These are phyloP conservation scores for Tapirus indicus DNA, from an alignment of 2,797 vertebrate genomes.

Conservation along the genomic window DNA sequence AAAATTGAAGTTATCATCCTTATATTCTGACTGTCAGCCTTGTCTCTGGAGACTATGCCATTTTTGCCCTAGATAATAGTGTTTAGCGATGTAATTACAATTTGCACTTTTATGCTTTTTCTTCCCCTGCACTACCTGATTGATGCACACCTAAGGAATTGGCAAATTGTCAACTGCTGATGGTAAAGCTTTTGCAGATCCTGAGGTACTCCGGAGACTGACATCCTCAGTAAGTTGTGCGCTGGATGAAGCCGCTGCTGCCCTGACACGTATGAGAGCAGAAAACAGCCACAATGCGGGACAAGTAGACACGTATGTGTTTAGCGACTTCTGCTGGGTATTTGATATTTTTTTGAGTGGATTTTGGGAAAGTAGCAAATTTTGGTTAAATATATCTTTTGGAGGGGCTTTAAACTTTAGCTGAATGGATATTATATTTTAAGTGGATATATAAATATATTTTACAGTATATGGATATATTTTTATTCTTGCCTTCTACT, in stretches of 20 bases:
- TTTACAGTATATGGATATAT: neutral
- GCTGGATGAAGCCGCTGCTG: slow-evolving; percentile 98
- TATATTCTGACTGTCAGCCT: neutral
- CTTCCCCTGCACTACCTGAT: slow-evolving; percentile 87
- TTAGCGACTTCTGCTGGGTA: slow-evolving; percentile 67
- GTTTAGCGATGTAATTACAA: slow-evolving; percentile 75
- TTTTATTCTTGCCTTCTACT: slow-evolving; percentile 27
- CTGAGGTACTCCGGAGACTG: slow-evolving; percentile 97
- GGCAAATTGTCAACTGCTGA: slow-evolving; percentile 99
- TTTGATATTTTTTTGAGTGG: slow-evolving; percentile 47
- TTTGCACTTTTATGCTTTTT: slow-evolving; percentile 90
- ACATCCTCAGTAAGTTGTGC: slow-evolving; percentile 99
- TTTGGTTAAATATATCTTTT: slow-evolving; percentile 46
- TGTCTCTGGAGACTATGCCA: neutral
- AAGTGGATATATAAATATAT: neutral
- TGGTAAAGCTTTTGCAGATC: slow-evolving; percentile 99
- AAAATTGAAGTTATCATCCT: slow-evolving; percentile 53
- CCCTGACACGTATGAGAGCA: slow-evolving; percentile 98
- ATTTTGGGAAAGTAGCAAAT: neutral
- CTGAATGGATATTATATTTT: slow-evolving; percentile 24
- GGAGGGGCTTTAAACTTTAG: slow-evolving; percentile 2
- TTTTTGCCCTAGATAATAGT: slow-evolving; percentile 60
- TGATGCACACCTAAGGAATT: slow-evolving; percentile 93
- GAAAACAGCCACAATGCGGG: slow-evolving; percentile 98
- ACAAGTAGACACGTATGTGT: slow-evolving; percentile 99